phyloP scores from a whole-genome alignment of 2,888 invertebrate species.

The Conus canariensis region DNA sequence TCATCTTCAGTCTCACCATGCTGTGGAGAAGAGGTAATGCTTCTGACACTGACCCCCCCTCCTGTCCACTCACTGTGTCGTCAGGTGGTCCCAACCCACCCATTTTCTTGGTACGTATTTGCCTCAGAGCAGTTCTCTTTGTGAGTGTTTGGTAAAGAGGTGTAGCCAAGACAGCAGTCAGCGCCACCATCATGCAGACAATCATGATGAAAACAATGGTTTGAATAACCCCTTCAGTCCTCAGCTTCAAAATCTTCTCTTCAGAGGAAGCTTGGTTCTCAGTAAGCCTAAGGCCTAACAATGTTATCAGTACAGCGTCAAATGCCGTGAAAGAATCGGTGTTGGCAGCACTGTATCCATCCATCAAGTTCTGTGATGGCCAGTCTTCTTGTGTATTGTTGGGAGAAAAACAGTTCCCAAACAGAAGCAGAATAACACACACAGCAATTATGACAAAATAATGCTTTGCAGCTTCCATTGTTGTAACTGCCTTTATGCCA shows the following conservation, averaged over 20 bases:
- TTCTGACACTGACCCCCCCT: background rate
- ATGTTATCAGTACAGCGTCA: too few species aligned
- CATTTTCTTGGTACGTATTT: background rate
- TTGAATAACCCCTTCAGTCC: too few species aligned
- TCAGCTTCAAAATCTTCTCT: background rate
- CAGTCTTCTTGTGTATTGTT: background rate
- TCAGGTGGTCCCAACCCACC: too few species aligned
- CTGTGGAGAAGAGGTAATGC: background rate
- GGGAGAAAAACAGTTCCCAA: background rate
- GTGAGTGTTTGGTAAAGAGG: background rate
- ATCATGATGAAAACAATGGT: too few species aligned
- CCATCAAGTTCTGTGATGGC: background rate
- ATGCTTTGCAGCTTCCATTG: background rate
- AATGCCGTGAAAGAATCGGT: background rate
- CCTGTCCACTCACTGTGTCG: background rate
- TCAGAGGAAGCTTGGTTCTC: background rate
- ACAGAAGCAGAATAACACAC: background rate
- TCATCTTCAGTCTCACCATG: background rate
- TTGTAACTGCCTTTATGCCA: background rate
- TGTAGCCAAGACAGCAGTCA: background rate
- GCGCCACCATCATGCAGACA: background rate
- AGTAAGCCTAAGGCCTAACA: background rate
- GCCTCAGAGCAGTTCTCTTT: background rate
- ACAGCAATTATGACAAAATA: background rate
- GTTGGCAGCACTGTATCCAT: background rate